A percentile compares a stretch with the other conserved stretches of the same genome.
These are phyloP conservation scores for Bathybates hornii DNA, from an alignment of 2,113 vertebrate species.

Conservation along the genomic window DNA sequence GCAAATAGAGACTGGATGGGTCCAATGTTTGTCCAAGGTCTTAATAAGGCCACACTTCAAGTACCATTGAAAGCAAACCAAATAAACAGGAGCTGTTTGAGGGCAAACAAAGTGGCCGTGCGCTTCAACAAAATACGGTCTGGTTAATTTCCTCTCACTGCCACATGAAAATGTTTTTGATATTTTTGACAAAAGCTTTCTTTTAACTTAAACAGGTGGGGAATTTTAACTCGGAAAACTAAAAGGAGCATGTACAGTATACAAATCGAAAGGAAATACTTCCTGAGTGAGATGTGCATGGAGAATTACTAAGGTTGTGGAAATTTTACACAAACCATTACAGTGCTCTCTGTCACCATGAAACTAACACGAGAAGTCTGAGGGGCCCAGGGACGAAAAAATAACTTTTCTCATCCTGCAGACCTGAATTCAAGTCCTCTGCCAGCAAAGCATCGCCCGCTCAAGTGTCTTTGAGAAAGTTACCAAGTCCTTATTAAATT, in stretches of 20 bases:
- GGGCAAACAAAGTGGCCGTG: background rate
- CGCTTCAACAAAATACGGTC: background rate
- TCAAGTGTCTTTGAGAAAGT: background rate
- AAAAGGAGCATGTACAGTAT: background rate
- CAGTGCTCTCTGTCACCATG: background rate
- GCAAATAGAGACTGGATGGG: constrained; percentile 60
- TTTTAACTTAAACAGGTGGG: background rate
- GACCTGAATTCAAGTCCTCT: background rate
- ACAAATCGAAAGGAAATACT: background rate
- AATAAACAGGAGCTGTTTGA: constrained; percentile 38
- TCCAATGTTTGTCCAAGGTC: constrained; percentile 65
- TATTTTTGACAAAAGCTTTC: background rate
- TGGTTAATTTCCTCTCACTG: constrained; percentile 12
- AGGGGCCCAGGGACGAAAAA: background rate
- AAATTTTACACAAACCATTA: background rate
- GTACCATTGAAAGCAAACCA: constrained; percentile 52
- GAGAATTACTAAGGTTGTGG: background rate
- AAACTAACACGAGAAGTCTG: background rate
- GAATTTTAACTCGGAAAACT: background rate
- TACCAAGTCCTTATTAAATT: background rate
- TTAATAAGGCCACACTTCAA: constrained; percentile 68
- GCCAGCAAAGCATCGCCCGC: background rate
- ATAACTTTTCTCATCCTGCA: background rate
- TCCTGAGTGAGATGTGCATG: constrained; percentile 7
- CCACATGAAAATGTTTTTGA: background rate